Conservation (phyloP, 2,797 vertebrate genomes). For the Pipistrellus pipistrellus region DNA sequence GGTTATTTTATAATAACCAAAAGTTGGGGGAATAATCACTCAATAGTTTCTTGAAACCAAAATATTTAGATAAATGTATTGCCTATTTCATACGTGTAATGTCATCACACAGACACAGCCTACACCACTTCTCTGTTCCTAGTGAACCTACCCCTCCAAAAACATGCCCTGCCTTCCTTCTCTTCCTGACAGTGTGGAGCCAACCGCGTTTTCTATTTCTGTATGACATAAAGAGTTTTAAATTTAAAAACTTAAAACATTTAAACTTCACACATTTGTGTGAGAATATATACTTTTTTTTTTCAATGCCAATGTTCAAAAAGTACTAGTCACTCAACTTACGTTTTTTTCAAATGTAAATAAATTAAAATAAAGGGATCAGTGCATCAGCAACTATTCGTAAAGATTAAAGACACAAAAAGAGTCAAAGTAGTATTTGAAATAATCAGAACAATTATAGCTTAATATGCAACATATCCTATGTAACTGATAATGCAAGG, state of each 20-base stretch:
- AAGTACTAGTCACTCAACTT: neutral
- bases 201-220: neutral
- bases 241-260: neutral
- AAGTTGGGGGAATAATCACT: constrained; percentile 16
- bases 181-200: neutral
- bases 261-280: neutral
- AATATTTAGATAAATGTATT: constrained; percentile 43
- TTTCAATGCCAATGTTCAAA: constrained; percentile 57
- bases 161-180: neutral
- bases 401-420: constrained; percentile 70
- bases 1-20: constrained; percentile 46
- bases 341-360: constrained; percentile 68
- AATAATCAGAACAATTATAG: constrained; percentile 56
- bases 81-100: neutral
- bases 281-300: neutral
- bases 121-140: neutral
- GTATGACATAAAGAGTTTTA: neutral
- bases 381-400: constrained; percentile 65
- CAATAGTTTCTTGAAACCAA: constrained; percentile 9
- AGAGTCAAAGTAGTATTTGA: constrained; percentile 70
- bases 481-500: constrained; percentile 81
- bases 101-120: neutral
- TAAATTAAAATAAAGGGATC: constrained; percentile 58
- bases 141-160: neutral
- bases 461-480: constrained; percentile 81